These are phyloP conservation scores for Hydropotes inermis DNA, from an alignment of 2,113 vertebrate genomes.

Conservation along the genomic window DNA sequence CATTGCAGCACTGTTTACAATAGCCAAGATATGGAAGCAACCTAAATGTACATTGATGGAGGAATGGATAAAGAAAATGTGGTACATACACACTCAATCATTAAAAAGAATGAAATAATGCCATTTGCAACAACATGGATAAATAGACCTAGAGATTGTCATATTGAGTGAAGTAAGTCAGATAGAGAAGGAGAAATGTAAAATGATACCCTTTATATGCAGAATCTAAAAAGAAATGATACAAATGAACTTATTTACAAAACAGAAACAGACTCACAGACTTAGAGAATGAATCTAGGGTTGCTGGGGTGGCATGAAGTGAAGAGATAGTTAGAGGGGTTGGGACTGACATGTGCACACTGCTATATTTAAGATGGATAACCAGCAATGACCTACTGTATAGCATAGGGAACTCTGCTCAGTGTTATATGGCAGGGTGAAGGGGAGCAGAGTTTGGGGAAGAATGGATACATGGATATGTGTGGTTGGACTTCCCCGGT, in stretches of 20 bases:
- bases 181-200: neutral
- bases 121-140: neutral
- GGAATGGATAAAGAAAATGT: neutral
- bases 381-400: neutral
- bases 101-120: neutral
- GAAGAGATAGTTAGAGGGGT: neutral
- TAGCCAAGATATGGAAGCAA: neutral
- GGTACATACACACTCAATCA: neutral
- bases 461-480: neutral
- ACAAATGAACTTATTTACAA: neutral
- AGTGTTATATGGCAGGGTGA: neutral
- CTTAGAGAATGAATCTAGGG: neutral
- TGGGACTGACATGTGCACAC: neutral
- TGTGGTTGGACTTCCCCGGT: neutral
- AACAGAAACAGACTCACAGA: neutral
- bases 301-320: neutral
- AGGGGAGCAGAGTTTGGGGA: neutral
- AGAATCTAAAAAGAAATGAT: neutral
- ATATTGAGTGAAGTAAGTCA: neutral
- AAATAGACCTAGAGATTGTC: neutral
- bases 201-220: neutral
- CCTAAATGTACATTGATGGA: neutral
- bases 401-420: neutral
- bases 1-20: neutral
- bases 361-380: neutral